A percentile compares a stretch with the other conserved stretches of the same genome.
phyloP scores from a whole-genome alignment of 2,888 invertebrate species.

The Schizaphis graminum region DNA sequence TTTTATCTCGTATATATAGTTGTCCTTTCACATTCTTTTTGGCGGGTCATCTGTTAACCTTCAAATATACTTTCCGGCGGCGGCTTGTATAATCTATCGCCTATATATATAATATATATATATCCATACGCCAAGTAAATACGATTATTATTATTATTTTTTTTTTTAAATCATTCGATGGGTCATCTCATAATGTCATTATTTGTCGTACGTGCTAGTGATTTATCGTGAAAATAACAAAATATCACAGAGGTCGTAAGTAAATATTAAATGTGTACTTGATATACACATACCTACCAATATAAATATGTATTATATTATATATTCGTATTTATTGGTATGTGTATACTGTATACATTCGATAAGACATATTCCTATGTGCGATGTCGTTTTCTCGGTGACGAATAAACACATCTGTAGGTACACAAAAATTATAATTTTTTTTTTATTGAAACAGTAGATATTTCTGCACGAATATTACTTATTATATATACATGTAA shows the following conservation, averaged over 20 bases:
- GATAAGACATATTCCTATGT: not conserved
- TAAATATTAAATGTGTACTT: not conserved
- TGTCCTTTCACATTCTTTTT: conserved; percentile 55
- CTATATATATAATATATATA: too few relatives aligned
- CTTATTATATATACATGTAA: not conserved
- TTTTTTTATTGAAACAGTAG: not conserved
- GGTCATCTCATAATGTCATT: not conserved
- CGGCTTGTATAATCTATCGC: not conserved
- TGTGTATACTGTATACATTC: not conserved
- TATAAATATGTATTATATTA: not conserved
- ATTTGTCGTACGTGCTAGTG: not conserved
- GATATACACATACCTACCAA: not conserved
- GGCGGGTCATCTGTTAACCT: conserved; percentile 44
- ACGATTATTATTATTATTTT: not conserved
- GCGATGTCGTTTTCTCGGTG: not conserved
- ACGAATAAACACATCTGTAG: not conserved
- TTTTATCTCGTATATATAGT: not conserved
- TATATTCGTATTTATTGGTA: not conserved
- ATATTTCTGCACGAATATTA: not conserved
- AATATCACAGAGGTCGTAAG: not conserved
- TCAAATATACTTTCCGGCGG: conserved; percentile 18
- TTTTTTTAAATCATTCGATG: not conserved
- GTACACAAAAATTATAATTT: not conserved
- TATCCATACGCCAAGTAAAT: not conserved
- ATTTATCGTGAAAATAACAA: conserved; percentile 6